These are phyloP conservation scores for Pao palembangensis DNA, from an alignment of 2,113 vertebrate genomes.

Conservation along the genomic window DNA sequence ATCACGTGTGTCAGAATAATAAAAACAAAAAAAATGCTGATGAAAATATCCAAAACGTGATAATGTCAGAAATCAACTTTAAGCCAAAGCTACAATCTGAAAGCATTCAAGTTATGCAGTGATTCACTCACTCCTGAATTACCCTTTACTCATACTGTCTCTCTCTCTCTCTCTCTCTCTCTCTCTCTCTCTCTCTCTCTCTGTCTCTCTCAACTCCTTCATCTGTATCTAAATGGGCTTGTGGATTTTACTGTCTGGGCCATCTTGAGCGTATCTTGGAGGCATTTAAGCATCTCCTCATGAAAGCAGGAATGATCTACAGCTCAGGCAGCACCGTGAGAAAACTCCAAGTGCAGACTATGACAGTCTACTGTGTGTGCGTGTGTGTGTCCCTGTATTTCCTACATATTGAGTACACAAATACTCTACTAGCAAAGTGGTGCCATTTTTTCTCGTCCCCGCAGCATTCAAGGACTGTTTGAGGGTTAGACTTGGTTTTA, in stretches of 20 bases:
- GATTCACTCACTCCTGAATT: constrained; percentile 12
- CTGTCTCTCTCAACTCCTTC: neutral
- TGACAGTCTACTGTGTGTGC: neutral
- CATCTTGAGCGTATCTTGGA: constrained; percentile 30
- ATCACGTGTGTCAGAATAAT: too few relatives aligned
- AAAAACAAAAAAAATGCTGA: too few relatives aligned
- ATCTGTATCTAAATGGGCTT: constrained; percentile 22
- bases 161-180: constrained; percentile 1
- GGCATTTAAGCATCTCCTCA: constrained; percentile 35
- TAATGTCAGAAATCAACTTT: too few relatives aligned
- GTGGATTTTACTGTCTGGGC: constrained; percentile 47
- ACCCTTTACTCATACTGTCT: neutral
- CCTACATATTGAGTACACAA: too few relatives aligned
- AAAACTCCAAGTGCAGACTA: constrained; percentile 42
- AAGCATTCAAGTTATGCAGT: constrained; percentile 3
- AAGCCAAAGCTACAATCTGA: too few relatives aligned
- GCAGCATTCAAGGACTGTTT: too few relatives aligned
- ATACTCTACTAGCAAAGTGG: too few relatives aligned
- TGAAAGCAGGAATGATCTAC: constrained; percentile 51
- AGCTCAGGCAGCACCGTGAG: constrained; percentile 4
- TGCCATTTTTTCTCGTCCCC: too few relatives aligned
- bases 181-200: constrained; percentile 3
- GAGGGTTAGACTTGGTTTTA: too few relatives aligned
- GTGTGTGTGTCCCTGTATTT: too few relatives aligned
- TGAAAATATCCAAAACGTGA: too few relatives aligned